These are phyloP conservation scores for Amyelois transitella DNA, from an alignment of 1,140 invertebrate species.

Conservation along the genomic window DNA sequence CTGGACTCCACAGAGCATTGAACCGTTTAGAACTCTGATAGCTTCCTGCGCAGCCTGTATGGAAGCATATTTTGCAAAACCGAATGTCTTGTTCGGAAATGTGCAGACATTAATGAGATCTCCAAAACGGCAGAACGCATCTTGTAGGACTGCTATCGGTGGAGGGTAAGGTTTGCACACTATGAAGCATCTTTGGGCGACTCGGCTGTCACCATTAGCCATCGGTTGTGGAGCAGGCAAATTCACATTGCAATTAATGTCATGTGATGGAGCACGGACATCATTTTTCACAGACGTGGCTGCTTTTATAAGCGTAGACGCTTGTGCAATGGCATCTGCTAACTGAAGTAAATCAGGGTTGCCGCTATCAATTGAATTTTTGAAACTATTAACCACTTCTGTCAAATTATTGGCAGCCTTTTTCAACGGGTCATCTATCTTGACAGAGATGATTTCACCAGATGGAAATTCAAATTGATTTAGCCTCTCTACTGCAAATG, in stretches of 20 bases:
- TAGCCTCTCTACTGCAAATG: constrained; percentile 48
- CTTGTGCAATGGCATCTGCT: constrained; percentile 59
- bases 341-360: constrained; percentile 46
- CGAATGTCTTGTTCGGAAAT: constrained; percentile 91
- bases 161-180: constrained; percentile 89
- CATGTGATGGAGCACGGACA: constrained; percentile 12
- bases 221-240: constrained; percentile 84
- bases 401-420: constrained; percentile 50
- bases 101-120: constrained; percentile 94
- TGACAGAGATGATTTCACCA: constrained; percentile 53
- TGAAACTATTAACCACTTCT: constrained; percentile 54
- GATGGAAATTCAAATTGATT: constrained; percentile 65
- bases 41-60: constrained; percentile 86
- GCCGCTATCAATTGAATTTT: constrained; percentile 42
- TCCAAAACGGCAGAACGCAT: constrained; percentile 95
- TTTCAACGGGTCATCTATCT: constrained; percentile 41
- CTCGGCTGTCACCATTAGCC: constrained; percentile 68
- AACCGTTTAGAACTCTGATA: constrained; percentile 84
- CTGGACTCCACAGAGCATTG: constrained; percentile 86
- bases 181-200: constrained; percentile 76
- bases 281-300: constrained; percentile 33
- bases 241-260: constrained; percentile 74
- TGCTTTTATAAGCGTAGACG: constrained; percentile 55
- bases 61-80: constrained; percentile 92
- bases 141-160: constrained; percentile 85